Evolutionary conservation across 2,888 invertebrate genomes (phyloP).

Genomic region (Argyra leucocephala): DNA sequence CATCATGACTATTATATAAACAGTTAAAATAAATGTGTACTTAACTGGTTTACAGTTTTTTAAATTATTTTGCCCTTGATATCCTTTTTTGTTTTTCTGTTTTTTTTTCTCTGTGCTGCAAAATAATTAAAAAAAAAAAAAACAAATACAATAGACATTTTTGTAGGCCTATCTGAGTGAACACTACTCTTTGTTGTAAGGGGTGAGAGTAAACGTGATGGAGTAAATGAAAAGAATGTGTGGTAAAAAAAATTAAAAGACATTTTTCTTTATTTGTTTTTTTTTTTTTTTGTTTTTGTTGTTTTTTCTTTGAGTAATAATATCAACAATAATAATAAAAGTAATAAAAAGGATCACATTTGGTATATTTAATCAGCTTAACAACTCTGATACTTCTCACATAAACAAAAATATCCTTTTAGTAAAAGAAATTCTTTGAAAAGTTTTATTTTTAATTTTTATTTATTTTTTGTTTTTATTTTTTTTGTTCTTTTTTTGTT

Average conservation of each 20-base stretch:
- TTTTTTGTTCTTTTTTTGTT: no score
- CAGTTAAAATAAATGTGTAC: background rate
- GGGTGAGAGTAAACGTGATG: no score
- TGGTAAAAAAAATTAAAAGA: background rate
- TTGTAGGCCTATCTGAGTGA: background rate
- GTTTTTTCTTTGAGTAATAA: background rate
- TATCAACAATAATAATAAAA: background rate
- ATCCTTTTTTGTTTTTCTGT: no score
- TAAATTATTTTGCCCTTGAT: background rate
- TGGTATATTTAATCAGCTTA: constrained; percentile 1
- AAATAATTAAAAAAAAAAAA: background rate
- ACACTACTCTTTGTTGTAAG: no score
- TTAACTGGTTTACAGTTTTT: background rate
- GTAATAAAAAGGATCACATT: background rate
- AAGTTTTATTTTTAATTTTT: no score
- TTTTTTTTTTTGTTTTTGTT: background rate
- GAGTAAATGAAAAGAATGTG: background rate
- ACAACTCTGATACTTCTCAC: background rate
- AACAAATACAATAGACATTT: background rate
- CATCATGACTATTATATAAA: no score
- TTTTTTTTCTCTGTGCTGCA: no score
- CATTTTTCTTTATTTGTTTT: background rate
- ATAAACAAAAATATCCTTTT: no score
- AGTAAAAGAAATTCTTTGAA: no score
- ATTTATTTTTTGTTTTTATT: no score